Percentiles rank a stretch among this genome's conserved stretches.
Evolutionary conservation across 1,140 invertebrate species (phyloP).

Genomic region (Anoplophora glabripennis): DNA sequence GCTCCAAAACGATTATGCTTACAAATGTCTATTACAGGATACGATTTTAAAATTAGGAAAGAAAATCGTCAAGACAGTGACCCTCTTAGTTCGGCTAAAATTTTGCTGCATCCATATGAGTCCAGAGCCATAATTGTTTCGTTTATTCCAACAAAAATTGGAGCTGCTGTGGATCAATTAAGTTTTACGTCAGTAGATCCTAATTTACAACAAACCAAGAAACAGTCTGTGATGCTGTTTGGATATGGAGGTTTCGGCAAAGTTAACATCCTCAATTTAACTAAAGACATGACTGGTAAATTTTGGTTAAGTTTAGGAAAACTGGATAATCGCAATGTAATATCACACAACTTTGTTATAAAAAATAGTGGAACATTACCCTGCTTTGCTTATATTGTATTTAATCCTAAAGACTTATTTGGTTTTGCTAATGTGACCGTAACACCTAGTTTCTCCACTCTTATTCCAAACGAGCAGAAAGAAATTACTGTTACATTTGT

Average conservation of each 20-base stretch:
- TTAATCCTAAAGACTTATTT: constrained; percentile 48
- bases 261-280: constrained; percentile 50
- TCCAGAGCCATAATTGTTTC: constrained; percentile 49
- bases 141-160: constrained; percentile 50
- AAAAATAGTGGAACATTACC: constrained; percentile 52
- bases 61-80: constrained; percentile 33
- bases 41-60: constrained; percentile 36
- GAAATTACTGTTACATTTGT: constrained; percentile 28
- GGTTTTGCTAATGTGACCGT: constrained; percentile 32
- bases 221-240: constrained; percentile 47
- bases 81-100: constrained; percentile 33
- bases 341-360: constrained; percentile 48
- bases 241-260: constrained; percentile 53
- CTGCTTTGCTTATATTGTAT: constrained; percentile 50
- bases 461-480: constrained; percentile 33
- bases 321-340: constrained; percentile 45
- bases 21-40: constrained; percentile 45
- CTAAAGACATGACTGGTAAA: constrained; percentile 52
- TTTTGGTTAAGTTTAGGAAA: constrained; percentile 53
- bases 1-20: constrained; percentile 53
- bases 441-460: constrained; percentile 27
- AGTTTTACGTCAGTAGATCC: constrained; percentile 50
- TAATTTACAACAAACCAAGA: constrained; percentile 40
- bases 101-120: constrained; percentile 51
- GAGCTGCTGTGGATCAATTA: constrained; percentile 51